Evolutionary conservation across 2,113 vertebrate genomes (phyloP), one percentile per base, ranked within the genome.

Genomic region (Erinaceus europaeus): DNA sequence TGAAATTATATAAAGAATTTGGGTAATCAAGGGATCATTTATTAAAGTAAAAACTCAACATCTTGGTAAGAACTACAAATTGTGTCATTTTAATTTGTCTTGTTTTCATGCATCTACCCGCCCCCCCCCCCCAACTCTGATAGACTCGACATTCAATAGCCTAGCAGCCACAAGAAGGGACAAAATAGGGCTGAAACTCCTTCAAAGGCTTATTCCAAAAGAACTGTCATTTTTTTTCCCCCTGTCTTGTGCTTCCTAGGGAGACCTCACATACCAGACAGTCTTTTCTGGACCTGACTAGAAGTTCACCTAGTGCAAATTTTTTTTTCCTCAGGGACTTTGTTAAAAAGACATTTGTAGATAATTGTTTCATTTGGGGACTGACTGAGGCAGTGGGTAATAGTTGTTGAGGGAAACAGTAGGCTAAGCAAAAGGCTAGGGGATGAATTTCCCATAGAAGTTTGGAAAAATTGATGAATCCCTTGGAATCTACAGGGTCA

Each of bases 331-430:
- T 18, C 3, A 50, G 48, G 20, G n/a, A n/a, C n/a, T 53, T 20
- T 53, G 17, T 6, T 57, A 57, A 57, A 55, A 25, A 55, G 11
- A 57, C 36, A 67, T 65, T 75, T 36, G 64, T 6, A 84, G 32
- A 27, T 29, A 44, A 9, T 72, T 78, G 61, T 53, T 76, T 44
- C 84, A 80, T 23, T 61, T 61, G 27, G 44, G 48, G n/a, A n/a
- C 14, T 69, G 6, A 17, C 64, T 79, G 29, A 64, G 32, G 64
- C 62, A 23, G 23, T 34, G 17, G 48, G 48, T 64, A 34, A 78
- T 38, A 73, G n/a, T 27, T 57, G 34, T 61, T 65, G 55, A 23
- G 42, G 29, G 48, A 88, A 86, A 71, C n/a, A 59, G 80, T 71
- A 57, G 32, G 20, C 25, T 75, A 86, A 79, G 9, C 9, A 44